Base-by-base conservation (phyloP, 2,888 invertebrate species). In the Steromphala cineraria region DNA sequence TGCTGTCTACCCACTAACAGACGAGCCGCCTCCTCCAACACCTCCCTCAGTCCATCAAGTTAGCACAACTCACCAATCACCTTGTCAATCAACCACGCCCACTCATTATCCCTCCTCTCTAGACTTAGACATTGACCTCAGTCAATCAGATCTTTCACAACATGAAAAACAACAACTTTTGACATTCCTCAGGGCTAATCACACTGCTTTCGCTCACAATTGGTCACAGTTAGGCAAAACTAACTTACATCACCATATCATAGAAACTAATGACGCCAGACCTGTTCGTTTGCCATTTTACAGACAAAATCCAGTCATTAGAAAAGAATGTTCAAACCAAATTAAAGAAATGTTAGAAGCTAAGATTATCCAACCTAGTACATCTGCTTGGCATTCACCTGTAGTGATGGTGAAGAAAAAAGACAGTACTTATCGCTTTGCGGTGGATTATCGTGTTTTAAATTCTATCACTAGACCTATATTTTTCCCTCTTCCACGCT, bases 391-490 rank as follows among this genome's bases (percentile, higher is more conserved):
- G 55, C 28, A 31, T 53, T 78, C 77, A 40, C 81, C 81, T 21
- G 80, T 82, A 0, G 62, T 78, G 1, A 21, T 81, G 53, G 80
- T 81, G 0, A 81, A 79, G 52, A 81, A 81, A 55, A 21, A 56
- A 40, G 62, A 80, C 31, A 75, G 71, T n/a, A 56, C 19, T 13
- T 82, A 53, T 53, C 46, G 78, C 13, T 82, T 82, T 67, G 71
- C 78, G 2, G 79, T 82, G 2, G 82, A 82, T 40, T 82, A 82
- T 36, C 74, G 80, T 17, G 56, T 75, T 21, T 40, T 82, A 10
- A 82, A 81, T 31, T 31, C 46, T 31, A 19, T 78, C 17, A 81
- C 76, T 40, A 67, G 71, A 17, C 81, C 71, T 7, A 62, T 77
- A 36, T 17, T 55, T 40, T 24, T 81, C 36, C 78, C 80, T 1